Base-by-base conservation (phyloP, 1,140 invertebrate genomes). In the Drosophila ironensis region DNA sequence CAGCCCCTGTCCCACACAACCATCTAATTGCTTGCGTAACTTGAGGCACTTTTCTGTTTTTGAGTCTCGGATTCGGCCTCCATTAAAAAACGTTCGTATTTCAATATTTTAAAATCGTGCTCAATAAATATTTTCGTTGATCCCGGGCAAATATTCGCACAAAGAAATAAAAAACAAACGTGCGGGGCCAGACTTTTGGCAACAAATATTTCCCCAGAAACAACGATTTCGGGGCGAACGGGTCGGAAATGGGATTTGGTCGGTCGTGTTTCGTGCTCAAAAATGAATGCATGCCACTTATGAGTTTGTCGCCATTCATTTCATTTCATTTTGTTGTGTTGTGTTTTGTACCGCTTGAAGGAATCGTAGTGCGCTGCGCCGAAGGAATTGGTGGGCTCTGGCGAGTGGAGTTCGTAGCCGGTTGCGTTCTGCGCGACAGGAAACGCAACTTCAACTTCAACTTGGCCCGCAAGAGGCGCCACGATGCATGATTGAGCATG, bases 11-110 rank as follows among this genome's bases (percentile, higher is more conserved):
- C 38, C 33, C 16, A n/a, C 14, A 68, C 51, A 74, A 70, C 63
- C 78, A 78, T 77, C 78, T 82, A 82, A 82, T 82, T 82, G 77
- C 78, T 82, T 84, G 78, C 78, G 77, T 82, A 82, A 82, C 77
- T 69, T 53, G 78, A 84, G 66, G 73, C 77, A 12, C 30, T 33
- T 33, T 33, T 37, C 33, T 12, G 14, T 37, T 12, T 37, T 37
- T 9, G 30, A 5, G 11, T 14, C 30, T 33, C 30, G 11, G 30
- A 12, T 33, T 33, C 11, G 60, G 45, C 14, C 27, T 28, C 33
- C 30, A 51, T 44, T 72, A 53, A 52, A 60, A 72, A 72, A 47
- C 72, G 69, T 84, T 84, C 77, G 84, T 82, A 82, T 84, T 82
- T 82, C 69, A 78, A 78, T 82, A 82, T 84, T 82, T 82, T 63